phyloP scores from a whole-genome alignment of 1,140 invertebrate genomes.

The Lordiphosa stackelbergi region DNA sequence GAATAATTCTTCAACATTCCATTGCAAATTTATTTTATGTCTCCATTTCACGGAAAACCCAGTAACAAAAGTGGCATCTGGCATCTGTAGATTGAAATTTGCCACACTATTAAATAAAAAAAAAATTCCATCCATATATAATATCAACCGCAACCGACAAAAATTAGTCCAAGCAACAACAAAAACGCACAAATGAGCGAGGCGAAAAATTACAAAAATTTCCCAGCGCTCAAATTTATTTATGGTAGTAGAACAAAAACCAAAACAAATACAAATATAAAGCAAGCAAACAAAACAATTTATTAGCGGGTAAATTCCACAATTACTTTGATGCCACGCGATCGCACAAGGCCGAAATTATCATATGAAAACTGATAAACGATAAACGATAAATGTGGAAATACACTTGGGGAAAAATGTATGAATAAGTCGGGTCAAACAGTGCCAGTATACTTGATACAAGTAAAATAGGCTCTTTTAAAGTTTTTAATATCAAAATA shows the following conservation, averaged over 20 bases:
- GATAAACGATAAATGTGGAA: slow-evolving; percentile 24
- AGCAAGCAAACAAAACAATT: slow-evolving; percentile 44
- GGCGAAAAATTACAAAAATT: slow-evolving; percentile 50
- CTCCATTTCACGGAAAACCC: too few relatives aligned
- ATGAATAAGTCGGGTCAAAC: too few relatives aligned
- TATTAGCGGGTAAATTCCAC: slow-evolving; percentile 49
- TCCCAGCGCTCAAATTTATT: slow-evolving; percentile 29
- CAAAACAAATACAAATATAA: slow-evolving; percentile 20
- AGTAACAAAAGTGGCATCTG: too few relatives aligned
- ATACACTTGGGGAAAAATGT: slow-evolving; percentile 16
- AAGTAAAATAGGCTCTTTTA: too few relatives aligned
- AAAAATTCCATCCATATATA: slow-evolving; percentile 10
- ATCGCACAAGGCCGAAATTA: slow-evolving; percentile 38
- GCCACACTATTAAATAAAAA: too few relatives aligned
- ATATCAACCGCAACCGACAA: slow-evolving; percentile 23
- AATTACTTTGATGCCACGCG: slow-evolving; percentile 53
- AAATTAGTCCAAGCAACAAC: slow-evolving; percentile 30
- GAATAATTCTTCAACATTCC: too few relatives aligned
- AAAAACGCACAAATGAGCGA: slow-evolving; percentile 26
- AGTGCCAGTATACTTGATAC: too few relatives aligned
- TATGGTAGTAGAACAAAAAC: slow-evolving; percentile 17
- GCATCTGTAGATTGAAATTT: too few relatives aligned
- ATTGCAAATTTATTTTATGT: too few relatives aligned
- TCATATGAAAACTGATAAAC: slow-evolving; percentile 42
- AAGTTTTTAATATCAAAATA: too few relatives aligned